Percentiles rank a stretch among this genome's conserved stretches.
Conservation (phyloP, 2,113 vertebrate genomes). For the Chaetodon trifascialis region DNA sequence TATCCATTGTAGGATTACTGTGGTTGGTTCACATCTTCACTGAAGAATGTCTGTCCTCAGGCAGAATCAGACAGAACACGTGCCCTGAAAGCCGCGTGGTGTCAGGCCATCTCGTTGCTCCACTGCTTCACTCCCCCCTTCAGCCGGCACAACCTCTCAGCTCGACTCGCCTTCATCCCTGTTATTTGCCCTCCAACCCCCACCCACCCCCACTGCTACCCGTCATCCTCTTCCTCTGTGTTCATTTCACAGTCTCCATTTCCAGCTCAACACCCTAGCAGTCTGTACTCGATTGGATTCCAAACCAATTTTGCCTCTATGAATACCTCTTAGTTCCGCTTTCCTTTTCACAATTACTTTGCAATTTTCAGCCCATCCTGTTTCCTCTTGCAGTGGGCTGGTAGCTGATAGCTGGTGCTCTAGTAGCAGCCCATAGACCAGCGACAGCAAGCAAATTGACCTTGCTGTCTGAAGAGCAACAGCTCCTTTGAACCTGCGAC, state of each 20-base stretch:
- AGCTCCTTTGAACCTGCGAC: background rate
- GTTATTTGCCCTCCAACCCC: slow-evolving; percentile 9
- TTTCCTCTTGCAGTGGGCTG: background rate
- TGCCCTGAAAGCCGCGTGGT: slow-evolving; percentile 41
- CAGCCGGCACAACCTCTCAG: slow-evolving; percentile 16
- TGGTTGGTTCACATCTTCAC: slow-evolving; percentile 26
- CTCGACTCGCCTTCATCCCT: slow-evolving; percentile 17
- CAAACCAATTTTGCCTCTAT: slow-evolving; percentile 54
- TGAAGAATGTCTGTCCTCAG: slow-evolving; percentile 36
- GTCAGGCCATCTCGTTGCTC: slow-evolving; percentile 29
- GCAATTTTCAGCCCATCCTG: slow-evolving; percentile 29
- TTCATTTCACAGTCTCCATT: slow-evolving; percentile 43
- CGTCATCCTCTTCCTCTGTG: slow-evolving; percentile 10
- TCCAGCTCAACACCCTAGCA: slow-evolving; percentile 17
- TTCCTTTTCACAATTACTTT: slow-evolving; percentile 55
- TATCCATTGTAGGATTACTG: slow-evolving; percentile 23
- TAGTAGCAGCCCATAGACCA: background rate
- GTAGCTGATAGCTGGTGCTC: slow-evolving; percentile 10
- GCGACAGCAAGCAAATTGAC: slow-evolving; percentile 3
- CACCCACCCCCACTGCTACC: background rate
- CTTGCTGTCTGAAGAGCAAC: background rate
- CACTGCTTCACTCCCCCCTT: slow-evolving; percentile 7
- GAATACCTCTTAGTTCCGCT: slow-evolving; percentile 61
- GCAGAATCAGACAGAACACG: slow-evolving; percentile 26
- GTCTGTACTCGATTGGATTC: slow-evolving; percentile 50